A percentile compares a stretch with the other conserved stretches of the same genome.
These are phyloP conservation scores for Delichon dasypus DNA, from an alignment of 2,797 vertebrate genomes.

Conservation along the genomic window DNA sequence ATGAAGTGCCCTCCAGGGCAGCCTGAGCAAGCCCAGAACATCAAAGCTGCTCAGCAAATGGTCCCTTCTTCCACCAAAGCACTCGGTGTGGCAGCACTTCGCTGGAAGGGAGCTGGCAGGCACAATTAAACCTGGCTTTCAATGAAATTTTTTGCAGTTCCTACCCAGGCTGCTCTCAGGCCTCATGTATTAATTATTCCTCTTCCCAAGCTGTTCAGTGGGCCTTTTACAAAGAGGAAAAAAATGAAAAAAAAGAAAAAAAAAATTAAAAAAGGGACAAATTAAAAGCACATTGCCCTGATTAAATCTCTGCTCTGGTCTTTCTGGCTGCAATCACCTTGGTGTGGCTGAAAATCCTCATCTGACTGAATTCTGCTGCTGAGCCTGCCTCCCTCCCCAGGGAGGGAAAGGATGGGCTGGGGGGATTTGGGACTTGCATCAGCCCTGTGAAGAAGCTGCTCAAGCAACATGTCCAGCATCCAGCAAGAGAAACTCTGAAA, in stretches of 20 bases:
- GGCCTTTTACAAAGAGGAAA: constrained; percentile 1
- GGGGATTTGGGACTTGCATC: not conserved
- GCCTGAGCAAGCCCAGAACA: not conserved
- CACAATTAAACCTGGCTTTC: constrained; percentile 33
- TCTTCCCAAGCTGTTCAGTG: constrained; percentile 24
- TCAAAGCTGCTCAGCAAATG: not conserved
- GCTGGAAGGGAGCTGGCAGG: constrained; percentile 22
- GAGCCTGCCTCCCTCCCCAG: constrained; percentile 7
- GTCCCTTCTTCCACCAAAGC: not conserved
- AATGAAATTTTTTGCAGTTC: constrained; percentile 1
- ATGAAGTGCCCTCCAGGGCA: not conserved
- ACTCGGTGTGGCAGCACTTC: not conserved
- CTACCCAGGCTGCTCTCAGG: constrained; percentile 13
- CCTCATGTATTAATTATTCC: constrained; percentile 66
- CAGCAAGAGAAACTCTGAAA: not conserved
- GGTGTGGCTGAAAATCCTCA: constrained; percentile 51
- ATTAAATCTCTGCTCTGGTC: constrained; percentile 58
- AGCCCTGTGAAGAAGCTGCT: not conserved
- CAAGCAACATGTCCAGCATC: not conserved
- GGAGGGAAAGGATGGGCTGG: constrained; percentile 27
- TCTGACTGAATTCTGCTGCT: constrained; percentile 65
- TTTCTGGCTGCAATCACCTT: constrained; percentile 56
- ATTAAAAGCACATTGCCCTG: constrained; percentile 68
- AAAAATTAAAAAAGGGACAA: constrained; percentile 9
- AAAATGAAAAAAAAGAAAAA: too few species aligned